These are phyloP conservation scores for Myotis pilosus DNA, from an alignment of 2,797 vertebrate genomes.

Conservation along the genomic window DNA sequence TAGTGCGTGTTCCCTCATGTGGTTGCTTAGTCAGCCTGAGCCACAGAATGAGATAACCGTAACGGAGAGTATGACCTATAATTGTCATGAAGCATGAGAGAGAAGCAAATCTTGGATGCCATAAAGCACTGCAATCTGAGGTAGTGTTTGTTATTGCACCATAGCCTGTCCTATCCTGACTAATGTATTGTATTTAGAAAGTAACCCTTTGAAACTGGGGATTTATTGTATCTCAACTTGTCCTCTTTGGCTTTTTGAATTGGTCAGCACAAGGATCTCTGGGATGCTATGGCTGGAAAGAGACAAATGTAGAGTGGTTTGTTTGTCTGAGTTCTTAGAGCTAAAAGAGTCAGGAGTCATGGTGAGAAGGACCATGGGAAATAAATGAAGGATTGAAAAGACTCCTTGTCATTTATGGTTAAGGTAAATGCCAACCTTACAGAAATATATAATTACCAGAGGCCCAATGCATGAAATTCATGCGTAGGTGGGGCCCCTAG, in stretches of 20 bases:
- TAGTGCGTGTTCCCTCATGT: not conserved
- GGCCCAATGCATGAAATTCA: too few relatives aligned
- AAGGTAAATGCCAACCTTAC: constrained; percentile 10
- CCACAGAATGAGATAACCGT: not conserved
- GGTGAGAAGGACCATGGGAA: not conserved
- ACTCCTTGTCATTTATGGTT: not conserved
- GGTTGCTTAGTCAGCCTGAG: not conserved
- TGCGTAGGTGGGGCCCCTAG: too few relatives aligned
- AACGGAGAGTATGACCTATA: not conserved
- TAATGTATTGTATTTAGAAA: not conserved
- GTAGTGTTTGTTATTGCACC: not conserved
- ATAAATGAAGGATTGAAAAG: not conserved
- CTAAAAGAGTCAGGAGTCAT: not conserved
- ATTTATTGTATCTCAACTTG: not conserved
- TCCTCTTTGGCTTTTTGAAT: not conserved
- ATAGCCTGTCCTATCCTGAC: not conserved
- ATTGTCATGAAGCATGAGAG: not conserved
- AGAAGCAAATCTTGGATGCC: not conserved
- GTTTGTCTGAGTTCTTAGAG: not conserved
- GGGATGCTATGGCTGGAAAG: not conserved
- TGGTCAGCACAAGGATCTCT: not conserved
- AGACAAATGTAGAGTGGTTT: not conserved
- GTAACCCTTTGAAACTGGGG: not conserved
- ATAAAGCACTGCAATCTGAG: not conserved
- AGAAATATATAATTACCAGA: constrained; percentile 2